Conservation (phyloP, 2,888 invertebrate genomes). For the Napeogenes sylphis region DNA sequence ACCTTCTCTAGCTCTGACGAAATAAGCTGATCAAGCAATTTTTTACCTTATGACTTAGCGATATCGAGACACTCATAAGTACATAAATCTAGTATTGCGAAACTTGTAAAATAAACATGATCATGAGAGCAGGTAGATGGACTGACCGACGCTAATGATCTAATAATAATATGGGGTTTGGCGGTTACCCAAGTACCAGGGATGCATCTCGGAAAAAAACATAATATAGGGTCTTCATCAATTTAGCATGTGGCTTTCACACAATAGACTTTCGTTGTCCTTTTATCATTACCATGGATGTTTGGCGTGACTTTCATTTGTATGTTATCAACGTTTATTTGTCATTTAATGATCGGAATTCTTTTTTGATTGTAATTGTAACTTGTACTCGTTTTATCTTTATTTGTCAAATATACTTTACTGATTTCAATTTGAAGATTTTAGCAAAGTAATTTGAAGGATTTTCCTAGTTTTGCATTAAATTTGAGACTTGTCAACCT, state of each 20-base stretch:
- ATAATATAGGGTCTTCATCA: too few relatives aligned
- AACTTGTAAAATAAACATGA: conserved; percentile 24
- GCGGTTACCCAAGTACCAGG: conserved; percentile 57
- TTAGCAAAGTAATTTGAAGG: conserved; percentile 15
- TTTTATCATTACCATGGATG: neutral
- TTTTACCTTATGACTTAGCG: conserved; percentile 17
- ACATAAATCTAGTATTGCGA: conserved; percentile 22
- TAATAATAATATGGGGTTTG: conserved; percentile 69
- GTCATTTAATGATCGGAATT: neutral
- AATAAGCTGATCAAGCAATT: conserved; percentile 19
- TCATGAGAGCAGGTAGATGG: conserved; percentile 55
- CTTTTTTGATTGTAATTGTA: neutral
- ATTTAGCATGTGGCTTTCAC: neutral
- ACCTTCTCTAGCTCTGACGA: conserved; percentile 29
- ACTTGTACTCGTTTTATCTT: neutral
- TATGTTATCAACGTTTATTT: neutral
- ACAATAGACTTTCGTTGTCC: conserved; percentile 2
- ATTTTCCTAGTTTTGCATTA: conserved; percentile 30
- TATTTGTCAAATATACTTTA: neutral
- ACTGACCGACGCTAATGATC: conserved; percentile 57
- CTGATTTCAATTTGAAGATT: conserved; percentile 17
- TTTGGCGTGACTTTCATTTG: neutral
- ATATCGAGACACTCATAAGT: neutral
- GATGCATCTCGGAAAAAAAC: conserved; percentile 45
- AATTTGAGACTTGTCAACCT: conserved; percentile 34